Evolutionary conservation across 2,113 vertebrate genomes (phyloP).

Genomic region (Scomber japonicus): DNA sequence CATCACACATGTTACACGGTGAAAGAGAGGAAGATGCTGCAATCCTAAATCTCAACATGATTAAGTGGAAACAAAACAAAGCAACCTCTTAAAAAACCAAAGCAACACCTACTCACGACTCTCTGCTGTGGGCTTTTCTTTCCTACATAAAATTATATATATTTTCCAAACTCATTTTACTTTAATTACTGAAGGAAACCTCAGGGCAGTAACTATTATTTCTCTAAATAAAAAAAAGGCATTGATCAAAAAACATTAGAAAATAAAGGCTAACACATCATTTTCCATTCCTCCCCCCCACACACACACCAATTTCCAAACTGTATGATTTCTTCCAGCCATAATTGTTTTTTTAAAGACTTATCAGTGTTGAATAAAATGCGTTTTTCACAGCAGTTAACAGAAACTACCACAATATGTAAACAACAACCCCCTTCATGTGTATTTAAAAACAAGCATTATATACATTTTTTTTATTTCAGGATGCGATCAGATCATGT

Average conservation of each 20-base stretch:
- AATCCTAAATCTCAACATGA: neutral
- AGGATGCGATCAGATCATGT: too few relatives aligned
- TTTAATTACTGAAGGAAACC: slow-evolving; percentile 9
- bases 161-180: slow-evolving; percentile 1
- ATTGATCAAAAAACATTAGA: neutral
- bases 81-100: neutral
- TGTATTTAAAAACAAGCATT: too few relatives aligned
- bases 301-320: too few relatives aligned
- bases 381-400: neutral
- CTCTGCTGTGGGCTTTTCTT: neutral
- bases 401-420: neutral
- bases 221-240: neutral
- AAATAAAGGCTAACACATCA: neutral
- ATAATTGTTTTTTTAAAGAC: too few relatives aligned
- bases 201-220: neutral
- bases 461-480: too few relatives aligned
- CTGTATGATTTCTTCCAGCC: too few relatives aligned
- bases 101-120: neutral
- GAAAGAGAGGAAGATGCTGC: neutral
- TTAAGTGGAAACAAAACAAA: neutral
- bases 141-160: neutral
- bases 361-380: too few relatives aligned
- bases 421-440: too few relatives aligned
- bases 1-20: too few relatives aligned
- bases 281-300: too few relatives aligned